Percentiles rank a stretch among this genome's conserved stretches.
Evolutionary conservation across 2,797 vertebrate species (phyloP).

Genomic region (Botia kubotai): DNA sequence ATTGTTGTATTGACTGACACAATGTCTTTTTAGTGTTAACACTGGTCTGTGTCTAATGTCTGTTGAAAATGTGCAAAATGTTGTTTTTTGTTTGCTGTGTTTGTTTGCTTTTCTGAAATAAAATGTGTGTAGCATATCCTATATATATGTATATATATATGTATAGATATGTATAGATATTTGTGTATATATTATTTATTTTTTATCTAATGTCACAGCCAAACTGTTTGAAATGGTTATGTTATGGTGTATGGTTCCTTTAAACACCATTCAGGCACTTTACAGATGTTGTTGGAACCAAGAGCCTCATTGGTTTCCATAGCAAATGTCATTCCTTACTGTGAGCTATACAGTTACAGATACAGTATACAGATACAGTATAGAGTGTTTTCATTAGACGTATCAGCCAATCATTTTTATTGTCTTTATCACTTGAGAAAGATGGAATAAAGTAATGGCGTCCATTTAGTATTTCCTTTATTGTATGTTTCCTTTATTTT

Average conservation of each 20-base stretch:
- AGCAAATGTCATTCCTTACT: no score
- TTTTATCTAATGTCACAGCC: background rate
- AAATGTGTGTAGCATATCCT: conserved; percentile 4
- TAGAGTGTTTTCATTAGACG: no score
- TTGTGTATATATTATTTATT: background rate
- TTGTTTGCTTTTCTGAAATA: background rate
- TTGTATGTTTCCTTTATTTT: background rate
- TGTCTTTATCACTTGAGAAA: background rate
- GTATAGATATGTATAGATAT: background rate
- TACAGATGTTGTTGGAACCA: background rate
- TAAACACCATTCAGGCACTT: background rate
- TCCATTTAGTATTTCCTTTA: no score
- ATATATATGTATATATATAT: background rate
- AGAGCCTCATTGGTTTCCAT: background rate
- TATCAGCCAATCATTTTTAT: background rate
- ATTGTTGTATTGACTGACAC: conserved; percentile 11
- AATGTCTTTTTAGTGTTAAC: conserved; percentile 11
- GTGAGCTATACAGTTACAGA: no score
- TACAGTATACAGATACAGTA: no score
- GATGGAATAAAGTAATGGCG: no score
- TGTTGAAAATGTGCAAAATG: conserved; percentile 5
- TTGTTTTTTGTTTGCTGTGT: background rate
- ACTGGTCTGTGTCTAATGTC: background rate
- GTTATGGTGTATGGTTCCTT: background rate
- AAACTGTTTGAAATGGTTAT: background rate